Base-by-base conservation (phyloP, 2,888 invertebrate species). In the Trisateles emortualis region DNA sequence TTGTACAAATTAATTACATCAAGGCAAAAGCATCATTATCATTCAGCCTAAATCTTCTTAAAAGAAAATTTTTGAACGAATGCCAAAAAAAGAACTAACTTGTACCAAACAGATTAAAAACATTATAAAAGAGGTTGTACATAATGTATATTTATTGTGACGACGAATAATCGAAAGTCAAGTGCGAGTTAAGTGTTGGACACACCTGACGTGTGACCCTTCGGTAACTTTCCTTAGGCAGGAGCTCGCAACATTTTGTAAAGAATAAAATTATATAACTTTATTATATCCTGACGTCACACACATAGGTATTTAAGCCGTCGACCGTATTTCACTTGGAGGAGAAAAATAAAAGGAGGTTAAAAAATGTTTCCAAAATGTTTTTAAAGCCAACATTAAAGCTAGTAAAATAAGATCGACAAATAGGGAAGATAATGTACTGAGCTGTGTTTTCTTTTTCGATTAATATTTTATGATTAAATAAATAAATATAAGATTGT, bases 101-200 rank as follows among this genome's bases (percentile, higher is more conserved):
- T 17, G 10, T 36, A 55, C 58, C 51, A 56, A 55, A 59, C 51
- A 56, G 55, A 71, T 68, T 68, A 63, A 48, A 32, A 30, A 44
- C 45, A 43, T 57, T 57, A 32, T 42, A 51, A 24, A 54, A 44
- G 41, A 52, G 56, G 52, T 48, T 24, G 42, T n/a, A n/a, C n/a
- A n/a, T n/a, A 33, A 9, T 6, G 8, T 8, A 26, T 26, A 6
- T 8, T 26, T 30, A 26, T 32, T 33, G 33, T 22, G n/a, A 46
- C 42, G 43, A 29, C 13, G 38, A 39, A 32, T 47, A 44, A 55
- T 51, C 13, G 51, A 59, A 41, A 53, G 46, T 45, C 51, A 64
- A 54, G 49, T 47, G 40, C 44, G 39, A 19, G 29, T 52, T 43
- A 60, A 57, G 49, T 43, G 38, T 19, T 19, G 44, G 16, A 13